These are phyloP conservation scores for Mola mola DNA, from an alignment of 2,113 vertebrate genomes.

Conservation along the genomic window DNA sequence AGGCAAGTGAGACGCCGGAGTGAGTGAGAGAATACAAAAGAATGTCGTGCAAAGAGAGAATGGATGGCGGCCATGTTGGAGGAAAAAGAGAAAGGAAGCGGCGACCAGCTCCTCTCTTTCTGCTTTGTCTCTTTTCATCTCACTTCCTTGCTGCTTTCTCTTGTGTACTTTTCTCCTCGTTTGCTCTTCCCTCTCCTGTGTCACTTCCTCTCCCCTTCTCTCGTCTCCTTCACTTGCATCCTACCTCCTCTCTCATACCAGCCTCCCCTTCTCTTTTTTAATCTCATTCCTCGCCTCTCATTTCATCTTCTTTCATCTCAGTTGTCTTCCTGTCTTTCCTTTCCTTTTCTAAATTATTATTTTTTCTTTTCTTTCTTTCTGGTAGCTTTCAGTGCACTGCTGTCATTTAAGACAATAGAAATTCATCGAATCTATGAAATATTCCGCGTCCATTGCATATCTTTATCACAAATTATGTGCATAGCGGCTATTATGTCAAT, in stretches of 20 bases:
- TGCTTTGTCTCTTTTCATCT: conserved; percentile 27
- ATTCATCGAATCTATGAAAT: no score
- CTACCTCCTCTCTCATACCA: neutral
- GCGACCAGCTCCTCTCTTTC: conserved; percentile 40
- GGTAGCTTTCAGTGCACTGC: no score
- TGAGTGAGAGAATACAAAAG: conserved; percentile 42
- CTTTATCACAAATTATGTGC: no score
- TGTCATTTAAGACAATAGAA: no score
- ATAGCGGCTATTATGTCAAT: no score
- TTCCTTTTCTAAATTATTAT: neutral
- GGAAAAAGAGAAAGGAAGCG: conserved; percentile 35
- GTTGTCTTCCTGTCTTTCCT: neutral
- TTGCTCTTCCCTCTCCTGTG: conserved; percentile 5
- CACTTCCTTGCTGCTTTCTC: conserved; percentile 12
- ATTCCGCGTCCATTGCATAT: no score
- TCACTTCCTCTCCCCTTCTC: neutral
- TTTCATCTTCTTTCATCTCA: neutral
- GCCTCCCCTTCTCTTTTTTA: neutral
- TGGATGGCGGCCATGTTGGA: conserved; percentile 36
- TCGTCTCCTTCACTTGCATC: neutral
- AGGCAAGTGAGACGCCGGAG: conserved; percentile 46
- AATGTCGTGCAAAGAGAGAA: conserved; percentile 26
- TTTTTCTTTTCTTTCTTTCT: neutral
- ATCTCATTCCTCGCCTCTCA: neutral
- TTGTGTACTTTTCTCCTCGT: conserved; percentile 1